Base-by-base conservation (phyloP, 1,140 invertebrate genomes). In the Lethocerus indicus region DNA sequence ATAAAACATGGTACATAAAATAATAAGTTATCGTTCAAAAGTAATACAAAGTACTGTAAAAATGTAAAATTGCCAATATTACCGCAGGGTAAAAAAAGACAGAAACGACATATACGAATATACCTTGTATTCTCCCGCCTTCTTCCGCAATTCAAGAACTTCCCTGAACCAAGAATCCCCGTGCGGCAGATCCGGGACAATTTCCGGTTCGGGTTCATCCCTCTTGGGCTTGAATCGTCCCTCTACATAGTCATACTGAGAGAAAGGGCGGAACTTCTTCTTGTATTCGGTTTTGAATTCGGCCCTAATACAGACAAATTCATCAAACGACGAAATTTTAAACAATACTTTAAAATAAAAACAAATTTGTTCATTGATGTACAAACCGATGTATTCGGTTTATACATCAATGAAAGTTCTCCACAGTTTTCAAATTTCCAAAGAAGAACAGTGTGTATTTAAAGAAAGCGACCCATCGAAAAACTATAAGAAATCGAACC, bases 81-180 rank as follows among this genome's bases (percentile, higher is more conserved):
- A 32, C 24, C 28, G n/a, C n/a, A n/a, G n/a, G n/a, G n/a, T n/a
- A n/a, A n/a, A n/a, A n/a, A n/a, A n/a, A n/a, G n/a, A n/a, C n/a
- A n/a, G n/a, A n/a, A n/a, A n/a, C n/a, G 29, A n/a, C 37, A 57
- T 9, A 47, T 47, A 27, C 23, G 23, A 23, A 9, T 66, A 68
- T 71, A 87, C 85, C 78, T 88, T 88, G 67, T 91, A 91, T 66
- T 90, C 85, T 59, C 83, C 86, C 62, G 87, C 87, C 64, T 89
- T 85, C 65, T 87, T 87, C 58, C 87, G 76, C 54, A 90, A 71
- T 68, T 90, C 87, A 59, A 87, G 74, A 58, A 90, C 83, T 66
- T 87, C 83, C 57, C 74, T 73, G 67, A 81, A 85, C 83, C 83
- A 87, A 56, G 79, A 75, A 47, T 65, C 71, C 62, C 71, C 61